Conservation (phyloP, 1,140 invertebrate species). For the Bombus soroeensis region DNA sequence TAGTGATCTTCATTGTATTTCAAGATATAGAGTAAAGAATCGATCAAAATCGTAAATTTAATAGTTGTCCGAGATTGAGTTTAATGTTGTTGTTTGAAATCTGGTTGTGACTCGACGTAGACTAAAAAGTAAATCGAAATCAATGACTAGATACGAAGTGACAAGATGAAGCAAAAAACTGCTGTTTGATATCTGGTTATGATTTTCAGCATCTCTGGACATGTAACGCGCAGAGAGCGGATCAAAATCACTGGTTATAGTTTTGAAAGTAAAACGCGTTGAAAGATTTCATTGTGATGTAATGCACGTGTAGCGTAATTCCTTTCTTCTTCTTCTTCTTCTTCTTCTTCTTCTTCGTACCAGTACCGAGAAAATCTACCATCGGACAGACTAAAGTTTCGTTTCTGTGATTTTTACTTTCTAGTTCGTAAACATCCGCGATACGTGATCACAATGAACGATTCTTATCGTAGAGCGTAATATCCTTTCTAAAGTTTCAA, state of each 20-base stretch:
- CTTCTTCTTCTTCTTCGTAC: neutral
- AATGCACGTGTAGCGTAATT: too few species aligned
- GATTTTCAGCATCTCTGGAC: neutral
- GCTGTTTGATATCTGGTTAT: neutral
- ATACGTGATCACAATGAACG: neutral
- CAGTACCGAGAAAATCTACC: neutral
- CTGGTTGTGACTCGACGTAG: fast-evolving
- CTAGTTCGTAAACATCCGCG: neutral
- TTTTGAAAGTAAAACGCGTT: neutral
- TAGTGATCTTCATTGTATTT: too few species aligned
- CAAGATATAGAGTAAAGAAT: too few species aligned
- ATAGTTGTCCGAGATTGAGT: too few species aligned
- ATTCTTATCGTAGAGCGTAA: neutral
- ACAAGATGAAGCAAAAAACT: neutral
- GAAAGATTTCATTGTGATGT: neutral
- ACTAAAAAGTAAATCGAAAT: too few species aligned
- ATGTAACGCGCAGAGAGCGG: too few species aligned
- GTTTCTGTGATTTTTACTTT: neutral
- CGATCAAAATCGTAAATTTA: too few species aligned
- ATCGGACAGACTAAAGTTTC: neutral
- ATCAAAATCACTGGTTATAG: neutral
- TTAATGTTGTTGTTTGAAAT: too few species aligned
- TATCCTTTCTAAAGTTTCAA: conserved; percentile 24
- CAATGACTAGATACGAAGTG: too few species aligned
- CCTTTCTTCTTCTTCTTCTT: too few species aligned